phyloP scores from a whole-genome alignment of 2,113 vertebrate species.

The Circaetus cinerascens region DNA sequence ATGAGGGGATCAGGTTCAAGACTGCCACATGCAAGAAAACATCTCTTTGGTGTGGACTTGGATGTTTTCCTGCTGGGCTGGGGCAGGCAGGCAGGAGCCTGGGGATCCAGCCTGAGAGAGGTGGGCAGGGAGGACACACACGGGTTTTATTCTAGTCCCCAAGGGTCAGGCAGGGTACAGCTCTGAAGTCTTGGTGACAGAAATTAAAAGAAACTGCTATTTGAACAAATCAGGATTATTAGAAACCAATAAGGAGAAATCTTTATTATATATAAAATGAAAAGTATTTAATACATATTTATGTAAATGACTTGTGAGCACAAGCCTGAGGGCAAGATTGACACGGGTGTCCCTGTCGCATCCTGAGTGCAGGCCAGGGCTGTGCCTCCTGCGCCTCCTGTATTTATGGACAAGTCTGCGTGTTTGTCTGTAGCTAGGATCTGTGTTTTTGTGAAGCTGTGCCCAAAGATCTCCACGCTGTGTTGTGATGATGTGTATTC shows the following conservation, averaged over 20 bases:
- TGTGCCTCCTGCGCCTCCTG: background rate
- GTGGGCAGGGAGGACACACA: background rate
- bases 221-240: constrained; percentile 69
- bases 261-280: constrained; percentile 66
- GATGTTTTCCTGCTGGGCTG: background rate
- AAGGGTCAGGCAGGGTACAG: background rate
- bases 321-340: constrained; percentile 21
- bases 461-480: constrained; percentile 52
- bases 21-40: background rate
- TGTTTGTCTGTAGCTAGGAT: constrained; percentile 47
- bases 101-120: background rate
- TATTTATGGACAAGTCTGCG: constrained; percentile 21
- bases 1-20: background rate
- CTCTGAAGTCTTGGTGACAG: constrained; percentile 23
- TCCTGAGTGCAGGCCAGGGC: background rate
- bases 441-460: constrained; percentile 53
- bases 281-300: constrained; percentile 70
- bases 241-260: constrained; percentile 56
- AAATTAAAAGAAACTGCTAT: constrained; percentile 25
- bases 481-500: constrained; percentile 34
- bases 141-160: background rate
- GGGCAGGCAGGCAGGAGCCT: background rate
- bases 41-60: background rate
- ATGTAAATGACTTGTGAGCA: constrained; percentile 33
- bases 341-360: background rate